Base-by-base conservation (phyloP, 1,140 invertebrate genomes). In the Akabosia matsudoensis region DNA sequence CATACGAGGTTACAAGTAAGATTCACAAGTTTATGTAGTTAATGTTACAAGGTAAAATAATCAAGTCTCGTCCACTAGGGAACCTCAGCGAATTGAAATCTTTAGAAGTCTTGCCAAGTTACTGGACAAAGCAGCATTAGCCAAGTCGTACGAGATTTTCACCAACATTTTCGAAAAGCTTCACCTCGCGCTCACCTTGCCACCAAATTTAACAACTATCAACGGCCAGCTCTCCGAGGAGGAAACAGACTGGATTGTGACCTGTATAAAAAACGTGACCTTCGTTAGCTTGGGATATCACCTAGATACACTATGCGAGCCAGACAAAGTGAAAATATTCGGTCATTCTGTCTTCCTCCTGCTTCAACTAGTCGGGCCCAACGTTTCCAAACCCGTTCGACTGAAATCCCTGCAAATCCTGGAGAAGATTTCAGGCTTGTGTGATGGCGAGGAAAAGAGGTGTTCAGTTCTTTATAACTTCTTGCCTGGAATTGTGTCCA, bases 401-500 rank as follows among this genome's bases (percentile, higher is more conserved):
- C 67, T 75, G 13, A 33, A 51, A n/a, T 67, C 77, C 22, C 33
- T 78, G n/a, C 10, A 74, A 37, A 31, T 67, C 10, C 22, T 78
- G n/a, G 16, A 33, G 1, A 3, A 22, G 18, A 18, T 56, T 3
- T 26, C 73, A 22, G 10, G 31, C 13, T 1, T 33, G 28, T 75
- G 74, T 31, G 33, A 34, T n/a, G 70, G 37, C 1, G 71, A 73
- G 33, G 70, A 52, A 51, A 22, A 24, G 1, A 28, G 45, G 1
- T 71, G 45, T 24, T n/a, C 51, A 22, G 22, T 33, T 31, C 28
- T 78, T 4, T 78, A 52, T 26, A 75, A 45, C 4, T 78, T 78
- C 28, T 52, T 78, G 33, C 77, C 77, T n/a, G 77, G 77, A n/a
- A 67, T 78, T n/a, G 56, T 74, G 10, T 51, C 45, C 22, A 33